Evolutionary conservation across 2,888 invertebrate species (phyloP), one percentile per base, ranked within the genome.

Genomic region (Rotaria socialis): DNA sequence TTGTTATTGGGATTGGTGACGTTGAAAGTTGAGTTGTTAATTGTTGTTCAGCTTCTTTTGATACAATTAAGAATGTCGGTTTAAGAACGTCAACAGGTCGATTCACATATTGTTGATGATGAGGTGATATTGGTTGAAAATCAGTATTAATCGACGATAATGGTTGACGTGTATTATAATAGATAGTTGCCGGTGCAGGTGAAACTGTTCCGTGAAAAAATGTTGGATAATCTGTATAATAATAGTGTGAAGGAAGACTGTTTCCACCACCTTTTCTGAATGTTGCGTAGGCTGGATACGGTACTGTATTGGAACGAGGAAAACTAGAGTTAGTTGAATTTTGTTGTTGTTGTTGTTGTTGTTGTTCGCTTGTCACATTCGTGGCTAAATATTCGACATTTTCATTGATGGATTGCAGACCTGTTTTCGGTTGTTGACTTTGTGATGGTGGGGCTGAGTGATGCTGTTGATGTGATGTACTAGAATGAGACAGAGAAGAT

Each of bases 111-210:
- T 80, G 80, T n/a, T 43, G 80, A 80, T 80, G 80, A 80, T 80
- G 43, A n/a, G 80, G 80, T 24, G 80, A 80, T 22, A 80, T 80
- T 43, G 80, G 80, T 80, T 80, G 80, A 80, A 80, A 80, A 80
- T 80, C 47, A 5, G 80, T 24, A 47, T 43, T 43, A 10, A 47
- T n/a, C n/a, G 80, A 47, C 24, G 80, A 80, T 2, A 47, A 8
- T n/a, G 47, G 47, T 47, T 47, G 80, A n/a, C 80, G 24, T 11
- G 47, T 24, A n/a, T 24, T 43, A 10, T 24, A 47, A 80, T 80
- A 80, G 1, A 24, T n/a, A 47, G 14, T 24, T 80, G 24, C 10
- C 47, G 47, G 47, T 11, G 47, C n/a, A 4, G 80, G 47, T 47
- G 80, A 80, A 80, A 80, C 16, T 3, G 80, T 80, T 22, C 80